phyloP scores from a whole-genome alignment of 2,888 invertebrate species.

The Zygogramma bicolorata region DNA sequence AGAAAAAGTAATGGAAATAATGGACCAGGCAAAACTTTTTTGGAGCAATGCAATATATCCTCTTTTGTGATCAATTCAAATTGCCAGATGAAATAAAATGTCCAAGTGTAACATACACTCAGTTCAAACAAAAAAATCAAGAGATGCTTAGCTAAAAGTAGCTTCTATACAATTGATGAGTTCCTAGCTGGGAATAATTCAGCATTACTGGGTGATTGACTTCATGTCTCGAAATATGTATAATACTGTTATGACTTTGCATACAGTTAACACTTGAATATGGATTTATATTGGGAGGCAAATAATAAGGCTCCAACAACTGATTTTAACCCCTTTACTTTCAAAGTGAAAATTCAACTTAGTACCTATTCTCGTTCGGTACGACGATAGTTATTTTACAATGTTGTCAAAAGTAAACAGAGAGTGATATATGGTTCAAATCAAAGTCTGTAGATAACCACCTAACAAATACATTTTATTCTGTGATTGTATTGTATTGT shows the following conservation, averaged over 20 bases:
- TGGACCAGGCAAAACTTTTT: slow-evolving; percentile 13
- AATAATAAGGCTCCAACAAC: too few species aligned
- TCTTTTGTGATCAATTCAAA: background rate
- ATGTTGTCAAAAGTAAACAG: too few species aligned
- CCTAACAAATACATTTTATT: background rate
- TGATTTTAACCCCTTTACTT: too few species aligned
- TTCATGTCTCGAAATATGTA: background rate
- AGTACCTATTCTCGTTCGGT: too few species aligned
- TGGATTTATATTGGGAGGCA: too few species aligned
- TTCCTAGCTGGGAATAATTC: too few species aligned
- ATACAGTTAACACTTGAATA: too few species aligned
- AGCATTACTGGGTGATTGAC: background rate
- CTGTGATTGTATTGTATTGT: background rate
- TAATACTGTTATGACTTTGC: too few species aligned
- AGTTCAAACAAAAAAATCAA: slow-evolving; percentile 1
- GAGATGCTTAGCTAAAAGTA: background rate
- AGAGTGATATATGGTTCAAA: too few species aligned
- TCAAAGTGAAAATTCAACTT: too few species aligned
- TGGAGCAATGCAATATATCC: background rate
- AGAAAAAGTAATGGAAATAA: slow-evolving; percentile 28
- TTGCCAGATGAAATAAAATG: background rate
- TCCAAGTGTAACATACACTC: slow-evolving; percentile 2
- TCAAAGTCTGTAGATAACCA: too few species aligned
- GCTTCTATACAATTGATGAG: background rate
- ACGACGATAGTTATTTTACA: too few species aligned